Conservation (phyloP, 2,888 invertebrate genomes). For the Andrena praecox region DNA sequence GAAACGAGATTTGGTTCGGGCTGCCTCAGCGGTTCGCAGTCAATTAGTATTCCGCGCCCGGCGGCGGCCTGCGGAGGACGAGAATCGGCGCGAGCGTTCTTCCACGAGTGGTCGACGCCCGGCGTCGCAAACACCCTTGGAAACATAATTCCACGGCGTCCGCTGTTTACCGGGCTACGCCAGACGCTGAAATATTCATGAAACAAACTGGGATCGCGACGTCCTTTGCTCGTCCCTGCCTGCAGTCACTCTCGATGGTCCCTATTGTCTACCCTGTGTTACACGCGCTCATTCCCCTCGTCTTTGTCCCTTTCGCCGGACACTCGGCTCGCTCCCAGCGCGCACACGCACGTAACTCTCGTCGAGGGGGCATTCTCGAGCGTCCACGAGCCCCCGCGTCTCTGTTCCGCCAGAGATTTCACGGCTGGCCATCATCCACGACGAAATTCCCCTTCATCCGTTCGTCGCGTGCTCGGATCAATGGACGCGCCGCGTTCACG, state of each 20-base stretch:
- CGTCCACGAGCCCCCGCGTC: neutral
- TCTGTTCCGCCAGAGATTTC: constrained; percentile 8
- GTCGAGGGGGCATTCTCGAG: constrained; percentile 11
- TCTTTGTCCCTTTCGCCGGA: constrained; percentile 40
- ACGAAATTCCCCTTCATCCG: constrained; percentile 34
- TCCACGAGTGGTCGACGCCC: constrained; percentile 28
- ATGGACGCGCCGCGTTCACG: neutral
- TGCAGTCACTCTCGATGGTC: constrained; percentile 78
- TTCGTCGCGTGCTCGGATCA: neutral
- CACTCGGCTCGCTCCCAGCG: constrained; percentile 17
- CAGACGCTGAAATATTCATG: constrained; percentile 83
- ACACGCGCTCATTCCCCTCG: constrained; percentile 69
- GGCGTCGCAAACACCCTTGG: constrained; percentile 51
- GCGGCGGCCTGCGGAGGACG: constrained; percentile 55
- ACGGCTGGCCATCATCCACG: neutral
- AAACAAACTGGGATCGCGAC: constrained; percentile 76
- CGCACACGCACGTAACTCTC: constrained; percentile 14
- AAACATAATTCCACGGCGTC: constrained; percentile 79
- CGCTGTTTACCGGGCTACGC: constrained; percentile 81
- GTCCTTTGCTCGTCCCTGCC: constrained; percentile 60
- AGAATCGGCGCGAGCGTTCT: constrained; percentile 58
- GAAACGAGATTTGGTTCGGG: constrained; percentile 43
- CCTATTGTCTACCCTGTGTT: constrained; percentile 81
- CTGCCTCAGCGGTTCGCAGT: constrained; percentile 71
- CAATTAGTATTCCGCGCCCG: constrained; percentile 81